A percentile compares a stretch with the other conserved stretches of the same genome.
Evolutionary conservation across 2,888 invertebrate genomes (phyloP).

Genomic region (Temnothorax rugatulus): DNA sequence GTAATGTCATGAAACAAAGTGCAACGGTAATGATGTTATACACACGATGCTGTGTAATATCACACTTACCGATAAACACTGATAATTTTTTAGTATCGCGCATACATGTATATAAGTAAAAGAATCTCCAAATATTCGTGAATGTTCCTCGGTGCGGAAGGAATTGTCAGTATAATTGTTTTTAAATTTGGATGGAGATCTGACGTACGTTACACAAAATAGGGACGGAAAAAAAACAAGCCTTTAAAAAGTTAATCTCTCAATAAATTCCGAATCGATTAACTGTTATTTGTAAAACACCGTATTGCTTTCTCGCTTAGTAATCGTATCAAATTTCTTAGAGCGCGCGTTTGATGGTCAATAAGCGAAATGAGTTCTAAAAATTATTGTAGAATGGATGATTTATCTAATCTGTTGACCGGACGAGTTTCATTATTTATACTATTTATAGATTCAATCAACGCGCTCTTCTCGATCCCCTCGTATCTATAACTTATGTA

Average conservation of each 20-base stretch:
- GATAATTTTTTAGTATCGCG: background rate
- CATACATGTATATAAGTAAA: background rate
- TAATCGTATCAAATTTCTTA: background rate
- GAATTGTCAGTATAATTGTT: background rate
- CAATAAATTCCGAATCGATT: background rate
- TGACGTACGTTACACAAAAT: background rate
- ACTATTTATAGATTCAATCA: conserved; percentile 32
- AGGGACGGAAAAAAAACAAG: background rate
- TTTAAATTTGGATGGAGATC: background rate
- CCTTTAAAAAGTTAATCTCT: background rate
- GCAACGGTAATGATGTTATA: background rate
- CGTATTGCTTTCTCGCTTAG: background rate
- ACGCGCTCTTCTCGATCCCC: background rate
- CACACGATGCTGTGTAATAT: background rate
- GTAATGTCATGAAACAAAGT: background rate
- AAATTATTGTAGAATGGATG: background rate
- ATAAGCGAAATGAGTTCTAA: background rate
- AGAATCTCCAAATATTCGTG: background rate
- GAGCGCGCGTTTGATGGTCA: background rate
- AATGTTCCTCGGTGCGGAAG: background rate
- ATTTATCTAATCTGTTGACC: conserved; percentile 50
- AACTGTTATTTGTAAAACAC: background rate
- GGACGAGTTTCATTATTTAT: conserved; percentile 18
- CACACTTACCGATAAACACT: background rate
- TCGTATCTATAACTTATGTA: background rate